Base-by-base conservation (phyloP, 2,888 invertebrate species). In the Orchestes rusci region DNA sequence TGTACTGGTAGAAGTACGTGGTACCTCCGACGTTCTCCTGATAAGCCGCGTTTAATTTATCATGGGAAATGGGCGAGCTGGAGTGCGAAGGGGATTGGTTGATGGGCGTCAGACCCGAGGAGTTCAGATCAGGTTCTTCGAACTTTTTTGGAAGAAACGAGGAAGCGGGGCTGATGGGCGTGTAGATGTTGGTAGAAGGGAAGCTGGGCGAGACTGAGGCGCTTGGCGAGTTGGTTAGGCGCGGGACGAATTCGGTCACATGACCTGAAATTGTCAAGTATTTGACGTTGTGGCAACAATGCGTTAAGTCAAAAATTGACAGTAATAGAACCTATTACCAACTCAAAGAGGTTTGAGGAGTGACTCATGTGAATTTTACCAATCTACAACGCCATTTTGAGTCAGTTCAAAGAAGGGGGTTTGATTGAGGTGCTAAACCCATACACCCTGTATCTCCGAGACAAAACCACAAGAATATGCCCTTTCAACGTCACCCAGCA, bases 21-120 rank as follows among this genome's bases (percentile, higher is more conserved):
- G 94, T 94, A 17, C 94, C 94, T 43, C 92, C 92, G 50, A 90
- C 89, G 73, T 88, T 90, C 70, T 90, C 90, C 80, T 90, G 72
- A 40, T 69, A 70, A 58, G 53, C 53, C 35, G 66, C 65, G 20
- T 33, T 43, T 12, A 46, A 27, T 31, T 47, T 50, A 3, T 47
- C 46, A 59, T 48, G 23, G 60, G 59, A 47, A 43, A 66, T 66
- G 18, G 71, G 70, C 13, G 70, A 70, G 41, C 64, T 67, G 47
- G 61, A 65, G 27, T 64, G 62, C 3, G 60, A 56, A 23, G 68
- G 67, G 20, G 68, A 57, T 12, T 53, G 45, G 36, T n/a, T n/a
- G 8, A n/a, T 13, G 30, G 52, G 23, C 48, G 34, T 13, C 4
- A 5, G 5, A 34, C 36, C 45, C 27, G 42, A 20, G 3, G 41